phyloP scores from a whole-genome alignment of 2,113 vertebrate genomes.

The Cacatua alba region DNA sequence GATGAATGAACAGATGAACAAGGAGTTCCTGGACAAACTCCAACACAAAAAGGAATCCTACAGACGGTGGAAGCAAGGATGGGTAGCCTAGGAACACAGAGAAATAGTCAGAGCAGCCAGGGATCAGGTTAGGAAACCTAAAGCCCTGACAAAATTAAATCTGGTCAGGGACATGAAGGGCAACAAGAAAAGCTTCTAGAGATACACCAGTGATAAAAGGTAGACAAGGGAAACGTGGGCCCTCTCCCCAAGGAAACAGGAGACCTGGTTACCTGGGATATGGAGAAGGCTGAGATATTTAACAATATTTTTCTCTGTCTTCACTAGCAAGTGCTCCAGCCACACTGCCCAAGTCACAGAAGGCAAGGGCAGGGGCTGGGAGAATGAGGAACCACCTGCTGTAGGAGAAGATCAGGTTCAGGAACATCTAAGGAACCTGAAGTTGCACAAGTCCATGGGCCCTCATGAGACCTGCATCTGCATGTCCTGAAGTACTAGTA shows the following conservation, averaged over 20 bases:
- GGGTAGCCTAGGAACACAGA: too few relatives aligned
- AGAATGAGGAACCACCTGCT: neutral
- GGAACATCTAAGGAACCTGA: neutral
- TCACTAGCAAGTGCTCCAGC: neutral
- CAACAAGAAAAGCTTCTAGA: too few relatives aligned
- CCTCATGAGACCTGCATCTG: neutral
- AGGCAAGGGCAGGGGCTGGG: neutral
- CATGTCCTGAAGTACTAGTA: neutral
- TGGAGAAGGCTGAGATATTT: neutral
- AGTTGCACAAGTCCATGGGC: neutral
- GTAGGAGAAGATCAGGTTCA: neutral
- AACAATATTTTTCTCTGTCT: neutral
- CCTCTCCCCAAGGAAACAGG: neutral
- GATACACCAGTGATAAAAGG: too few relatives aligned
- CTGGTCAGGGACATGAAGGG: too few relatives aligned
- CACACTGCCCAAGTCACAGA: neutral
- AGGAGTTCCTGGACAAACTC: neutral
- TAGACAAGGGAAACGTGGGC: neutral
- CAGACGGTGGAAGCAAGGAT: too few relatives aligned
- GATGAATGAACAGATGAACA: neutral
- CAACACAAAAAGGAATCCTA: neutral
- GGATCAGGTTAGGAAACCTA: too few relatives aligned
- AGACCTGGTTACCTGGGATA: neutral
- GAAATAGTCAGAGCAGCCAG: too few relatives aligned
- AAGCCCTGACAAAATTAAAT: too few relatives aligned